Base-by-base conservation (phyloP, 2,888 invertebrate species). In the Protodeltote pygarga region DNA sequence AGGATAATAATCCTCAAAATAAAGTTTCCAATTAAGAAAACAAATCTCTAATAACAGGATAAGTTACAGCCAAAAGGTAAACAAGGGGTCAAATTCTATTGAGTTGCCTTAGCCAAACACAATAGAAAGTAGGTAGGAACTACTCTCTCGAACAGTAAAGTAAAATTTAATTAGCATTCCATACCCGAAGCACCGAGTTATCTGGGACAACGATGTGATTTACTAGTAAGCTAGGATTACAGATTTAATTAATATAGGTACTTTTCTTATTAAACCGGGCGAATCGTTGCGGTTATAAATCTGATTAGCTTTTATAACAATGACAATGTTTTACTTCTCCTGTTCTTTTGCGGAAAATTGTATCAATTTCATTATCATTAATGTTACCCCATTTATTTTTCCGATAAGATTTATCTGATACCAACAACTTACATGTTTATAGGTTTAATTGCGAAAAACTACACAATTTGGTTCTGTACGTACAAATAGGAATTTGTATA, bases 121-220 rank as follows among this genome's bases (percentile, higher is more conserved):
- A 57, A 57, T 46, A 55, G 57, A 55, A 58, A 62, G 57, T 32
- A 40, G 35, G 57, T 32, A 40, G 35, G 17, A 42, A 50, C 42
- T 37, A 11, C 40, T 15, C 20, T 15, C 20, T 31, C 27, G 33
- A 24, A 41, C 37, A 21, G 42, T 54, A 51, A 45, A 57, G 58
- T 52, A 51, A 65, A 49, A 59, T 68, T 57, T 70, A 65, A 70
- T 70, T 70, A 64, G 58, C 57, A 63, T 65, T 44, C 49, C 51
- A 53, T 46, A 33, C 52, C 40, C 51, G 39, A 28, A 58, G 28
- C 59, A 38, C 35, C 33, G 41, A 59, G 46, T 64, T 59, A 64
- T 64, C 41, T 64, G 14, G 64, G 35, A 46, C 60, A 38, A 39
- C 23, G 37, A 45, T 62, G 55, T 33, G 46, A 31, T n/a, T 13